These are phyloP conservation scores for Isotomurus palustris DNA, from an alignment of 2,888 invertebrate genomes.

Conservation along the genomic window DNA sequence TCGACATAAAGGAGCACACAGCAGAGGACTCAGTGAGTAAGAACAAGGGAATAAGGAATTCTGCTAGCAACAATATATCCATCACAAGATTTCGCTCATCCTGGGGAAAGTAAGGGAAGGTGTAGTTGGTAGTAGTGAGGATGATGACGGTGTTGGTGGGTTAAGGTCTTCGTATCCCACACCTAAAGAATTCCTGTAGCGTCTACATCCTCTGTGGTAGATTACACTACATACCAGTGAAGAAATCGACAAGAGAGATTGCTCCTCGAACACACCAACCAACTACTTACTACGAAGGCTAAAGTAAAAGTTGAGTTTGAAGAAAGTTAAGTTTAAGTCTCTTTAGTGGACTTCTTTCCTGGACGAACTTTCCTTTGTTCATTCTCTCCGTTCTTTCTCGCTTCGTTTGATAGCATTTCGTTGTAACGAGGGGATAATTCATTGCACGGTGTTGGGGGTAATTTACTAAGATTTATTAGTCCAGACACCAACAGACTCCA, in stretches of 20 bases:
- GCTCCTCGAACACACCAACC: too few species aligned
- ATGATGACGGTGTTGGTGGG: not conserved
- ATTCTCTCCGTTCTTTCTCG: slow-evolving; percentile 12
- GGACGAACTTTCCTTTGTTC: slow-evolving; percentile 17
- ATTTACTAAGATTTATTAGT: slow-evolving; percentile 46
- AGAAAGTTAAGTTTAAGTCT: slow-evolving; percentile 20
- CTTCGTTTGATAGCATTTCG: slow-evolving; percentile 41
- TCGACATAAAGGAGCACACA: too few species aligned
- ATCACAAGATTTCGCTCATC: too few species aligned
- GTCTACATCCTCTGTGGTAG: too few species aligned
- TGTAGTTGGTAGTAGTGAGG: not conserved
- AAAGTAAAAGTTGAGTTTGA: slow-evolving; percentile 10
- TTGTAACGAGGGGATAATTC: slow-evolving; percentile 46
- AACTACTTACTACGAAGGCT: too few species aligned
- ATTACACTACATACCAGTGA: too few species aligned
- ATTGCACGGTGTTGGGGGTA: slow-evolving; percentile 45
- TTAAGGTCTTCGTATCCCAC: too few species aligned
- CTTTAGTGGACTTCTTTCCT: slow-evolving; percentile 19
- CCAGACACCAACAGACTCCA: slow-evolving; percentile 43
- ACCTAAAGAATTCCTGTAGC: too few species aligned
- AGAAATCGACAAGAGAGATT: too few species aligned
- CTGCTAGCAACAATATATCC: too few species aligned
- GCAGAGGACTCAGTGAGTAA: too few species aligned
- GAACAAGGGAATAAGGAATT: too few species aligned
- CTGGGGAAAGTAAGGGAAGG: not conserved